Base-by-base conservation (phyloP, 2,113 vertebrate genomes). In the Neopipo cinnamomea region DNA sequence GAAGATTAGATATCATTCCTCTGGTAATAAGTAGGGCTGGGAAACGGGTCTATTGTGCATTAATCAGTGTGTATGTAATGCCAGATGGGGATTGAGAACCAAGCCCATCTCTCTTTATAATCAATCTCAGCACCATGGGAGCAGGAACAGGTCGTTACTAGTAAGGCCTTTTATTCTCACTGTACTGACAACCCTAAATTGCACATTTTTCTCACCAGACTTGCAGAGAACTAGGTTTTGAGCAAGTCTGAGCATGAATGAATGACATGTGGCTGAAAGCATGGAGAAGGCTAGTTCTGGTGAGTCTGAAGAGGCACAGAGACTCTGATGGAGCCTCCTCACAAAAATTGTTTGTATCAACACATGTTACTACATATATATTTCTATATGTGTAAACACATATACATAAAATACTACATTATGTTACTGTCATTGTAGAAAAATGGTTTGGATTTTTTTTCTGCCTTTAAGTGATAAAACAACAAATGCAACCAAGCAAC, bases 191-290 rank as follows among this genome's bases (percentile, higher is more conserved):
- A 16, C 11, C 21, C 6, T 75, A 56, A 68, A 41, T 56, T 72
- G n/a, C 14, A 41, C 8, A 5, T 88, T 81, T 89, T 92, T 73
- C 37, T 89, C 58, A 76, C 3, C 18, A 68, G 25, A n/a, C 7
- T 53, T 73, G 12, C 10, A 76, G 50, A 89, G 50, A 63, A 12
- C 9, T 15, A 72, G 2, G 3, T 1, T 72, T 68, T 89, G 37
- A 72, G 13, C 3, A 75, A 70, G 17, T 52, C 46, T 86, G n/a
- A 8, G 5, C 2, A 17, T 24, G 41, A 77, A 78, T 46, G 24
- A 79, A 44, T 3, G 3, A 18, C 6, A 39, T 0, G 0, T 19
- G 33, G 13, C 6, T 44, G 28, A 67, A 84, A 67, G 25, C 2
- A 39, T 4, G 27, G 27, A 63, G 42, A 55, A 49, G 9, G 15